A percentile compares a stretch with the other conserved stretches of the same genome.
These are phyloP conservation scores for Danio jaintianensis DNA, from an alignment of 2,797 vertebrate species.

Conservation along the genomic window DNA sequence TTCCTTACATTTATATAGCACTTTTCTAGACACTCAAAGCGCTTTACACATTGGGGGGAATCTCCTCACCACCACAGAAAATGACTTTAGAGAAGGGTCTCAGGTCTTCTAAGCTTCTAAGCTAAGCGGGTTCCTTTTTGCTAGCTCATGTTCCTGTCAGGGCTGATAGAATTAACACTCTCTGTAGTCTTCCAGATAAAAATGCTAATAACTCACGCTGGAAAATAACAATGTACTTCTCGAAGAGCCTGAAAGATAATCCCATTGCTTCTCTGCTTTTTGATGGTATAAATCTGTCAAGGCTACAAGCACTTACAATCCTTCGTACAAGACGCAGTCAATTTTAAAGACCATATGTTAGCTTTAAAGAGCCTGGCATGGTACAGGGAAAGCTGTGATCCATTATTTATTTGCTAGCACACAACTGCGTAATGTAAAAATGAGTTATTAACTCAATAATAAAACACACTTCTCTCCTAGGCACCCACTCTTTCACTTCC, in stretches of 20 bases:
- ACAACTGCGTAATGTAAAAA: slow-evolving; percentile 71
- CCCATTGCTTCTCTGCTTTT: slow-evolving; percentile 55
- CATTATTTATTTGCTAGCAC: slow-evolving; percentile 62
- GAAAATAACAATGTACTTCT: slow-evolving; percentile 57
- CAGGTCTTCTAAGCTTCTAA: slow-evolving; percentile 45
- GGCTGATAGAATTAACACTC: slow-evolving; percentile 58
- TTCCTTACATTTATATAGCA: no score
- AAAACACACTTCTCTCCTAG: slow-evolving; percentile 67
- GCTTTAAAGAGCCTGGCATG: slow-evolving; percentile 62
- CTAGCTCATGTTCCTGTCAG: slow-evolving; percentile 53
- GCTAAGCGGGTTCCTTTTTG: slow-evolving; percentile 50
- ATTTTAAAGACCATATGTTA: slow-evolving; percentile 63
- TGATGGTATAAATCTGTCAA: slow-evolving; percentile 53
- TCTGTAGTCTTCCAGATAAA: slow-evolving; percentile 59
- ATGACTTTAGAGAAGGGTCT: slow-evolving; percentile 59
- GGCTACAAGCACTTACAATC: slow-evolving; percentile 41
- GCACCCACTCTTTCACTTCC: slow-evolving; percentile 65
- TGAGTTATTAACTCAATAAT: slow-evolving; percentile 73
- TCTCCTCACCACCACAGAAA: no score
- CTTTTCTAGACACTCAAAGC: no score
- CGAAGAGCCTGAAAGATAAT: slow-evolving; percentile 58
- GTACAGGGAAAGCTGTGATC: slow-evolving; percentile 60
- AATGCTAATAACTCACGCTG: slow-evolving; percentile 60
- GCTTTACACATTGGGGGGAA: no score
- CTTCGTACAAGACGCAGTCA: slow-evolving; percentile 49